Evolutionary conservation across 2,888 invertebrate genomes (phyloP), one percentile per base, ranked within the genome.

Genomic region (Rhimphoctona megacephalus): DNA sequence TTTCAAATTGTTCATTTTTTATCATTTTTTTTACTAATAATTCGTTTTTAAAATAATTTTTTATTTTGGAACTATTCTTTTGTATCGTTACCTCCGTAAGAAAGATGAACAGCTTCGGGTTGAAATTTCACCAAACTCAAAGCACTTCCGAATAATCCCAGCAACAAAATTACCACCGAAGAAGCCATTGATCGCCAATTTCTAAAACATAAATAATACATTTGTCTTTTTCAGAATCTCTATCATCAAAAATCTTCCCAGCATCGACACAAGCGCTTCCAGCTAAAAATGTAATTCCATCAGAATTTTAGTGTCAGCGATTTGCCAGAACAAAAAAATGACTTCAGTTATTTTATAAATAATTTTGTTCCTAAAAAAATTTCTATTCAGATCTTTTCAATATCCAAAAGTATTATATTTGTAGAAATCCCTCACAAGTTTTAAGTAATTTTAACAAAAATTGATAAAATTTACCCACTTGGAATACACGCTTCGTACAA

Each of bases 81-180:
- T 54, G 6, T 6, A 54, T 8, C 7, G 3, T 92, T 94, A 96
- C 96, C 95, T 89, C 97, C 97, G 91, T 96, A 96, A 43, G 97
- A 93, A 82, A 97, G 92, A 93, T 97, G 97, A 30, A 97, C 95
- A 93, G 96, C 97, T 92, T 97, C 96, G 1, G 97, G 97, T 91
- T 96, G 96, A 93, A 95, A 96, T 72, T 90, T 85, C 19, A 91
- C 91, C 39, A 91, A 80, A 70, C 81, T 79, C 17, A 83, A 19
- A 8, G 85, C 85, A 9, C 84, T 83, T 22, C 87, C 86, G 7
- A 88, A 22, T 5, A 89, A 46, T 61, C 88, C 88, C 19, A 89
- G 61, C 14, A 88, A 25, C 33, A 87, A 61, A 52, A 89, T 30
- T 17, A 64, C 14, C 19, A 74, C 46, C 17, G 33, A 14, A 6